These are phyloP conservation scores for Rhineura floridana DNA, from an alignment of 2,113 vertebrate species.

Conservation along the genomic window DNA sequence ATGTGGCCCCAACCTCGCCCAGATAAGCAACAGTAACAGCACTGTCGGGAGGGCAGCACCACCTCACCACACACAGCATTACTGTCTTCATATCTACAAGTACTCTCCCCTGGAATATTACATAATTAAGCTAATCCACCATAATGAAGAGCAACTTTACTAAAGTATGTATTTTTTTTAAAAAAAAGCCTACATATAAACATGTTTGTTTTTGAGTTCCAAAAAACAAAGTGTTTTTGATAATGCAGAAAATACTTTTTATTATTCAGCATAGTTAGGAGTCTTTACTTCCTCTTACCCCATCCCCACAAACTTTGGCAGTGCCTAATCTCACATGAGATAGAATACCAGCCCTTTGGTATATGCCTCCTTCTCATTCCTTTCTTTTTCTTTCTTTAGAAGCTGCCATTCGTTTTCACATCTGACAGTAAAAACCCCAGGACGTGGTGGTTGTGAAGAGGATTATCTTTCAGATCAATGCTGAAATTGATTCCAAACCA, in stretches of 20 bases:
- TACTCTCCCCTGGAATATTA: constrained; percentile 43
- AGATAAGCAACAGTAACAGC: too few species aligned
- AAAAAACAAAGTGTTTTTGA: constrained; percentile 46
- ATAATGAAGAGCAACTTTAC: constrained; percentile 70
- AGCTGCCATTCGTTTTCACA: constrained; percentile 73
- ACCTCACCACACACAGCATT: constrained; percentile 31
- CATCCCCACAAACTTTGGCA: constrained; percentile 24
- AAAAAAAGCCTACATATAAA: constrained; percentile 62
- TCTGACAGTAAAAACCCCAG: constrained; percentile 74
- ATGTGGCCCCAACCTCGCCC: too few species aligned
- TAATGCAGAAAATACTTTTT: constrained; percentile 73
- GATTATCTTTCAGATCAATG: constrained; percentile 85
- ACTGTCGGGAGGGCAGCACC: too few species aligned
- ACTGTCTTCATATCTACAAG: constrained; percentile 33
- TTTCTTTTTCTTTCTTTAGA: constrained; percentile 45
- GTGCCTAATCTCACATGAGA: constrained; percentile 48
- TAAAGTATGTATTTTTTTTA: constrained; percentile 61
- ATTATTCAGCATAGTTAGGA: constrained; percentile 1
- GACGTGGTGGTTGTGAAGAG: constrained; percentile 76
- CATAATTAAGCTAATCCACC: constrained; percentile 57
- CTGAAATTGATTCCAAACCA: constrained; percentile 79
- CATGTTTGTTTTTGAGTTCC: constrained; percentile 69
- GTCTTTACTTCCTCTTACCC: constrained; percentile 19
- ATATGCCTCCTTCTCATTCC: constrained; percentile 27
- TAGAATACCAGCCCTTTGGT: constrained; percentile 51